A percentile compares a stretch with the other conserved stretches of the same genome.
These are phyloP conservation scores for Aplysina aerophoba DNA, from an alignment of 37 sponge, comb jelly and placozoan species.

Conservation along the genomic window DNA sequence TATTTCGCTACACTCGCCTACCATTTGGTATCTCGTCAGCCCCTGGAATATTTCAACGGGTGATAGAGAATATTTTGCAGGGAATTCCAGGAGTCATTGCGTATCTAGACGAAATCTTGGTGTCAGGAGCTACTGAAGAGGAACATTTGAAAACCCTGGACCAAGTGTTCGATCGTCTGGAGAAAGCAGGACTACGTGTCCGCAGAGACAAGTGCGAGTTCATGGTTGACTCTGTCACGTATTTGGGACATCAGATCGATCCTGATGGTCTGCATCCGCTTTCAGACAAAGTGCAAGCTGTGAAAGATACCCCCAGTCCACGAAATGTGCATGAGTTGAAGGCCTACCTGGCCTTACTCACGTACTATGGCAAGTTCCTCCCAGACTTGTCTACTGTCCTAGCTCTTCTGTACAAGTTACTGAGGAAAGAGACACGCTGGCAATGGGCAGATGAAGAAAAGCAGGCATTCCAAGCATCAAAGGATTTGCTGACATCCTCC, in stretches of 20 bases:
- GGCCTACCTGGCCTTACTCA: conserved; percentile 37
- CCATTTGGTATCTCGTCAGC: conserved; percentile 67
- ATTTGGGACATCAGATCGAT: conserved; percentile 14
- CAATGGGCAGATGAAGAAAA: conserved; percentile 13
- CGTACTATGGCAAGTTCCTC: conserved; percentile 36
- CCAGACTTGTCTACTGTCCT: conserved; percentile 38
- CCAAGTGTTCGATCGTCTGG: conserved; percentile 2
- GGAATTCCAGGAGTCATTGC: conserved; percentile 14
- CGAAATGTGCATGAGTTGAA: not conserved
- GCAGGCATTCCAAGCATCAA: conserved; percentile 36
- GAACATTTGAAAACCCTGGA: conserved; percentile 30
- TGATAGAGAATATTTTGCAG: conserved; percentile 43
- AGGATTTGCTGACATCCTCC: conserved; percentile 38
- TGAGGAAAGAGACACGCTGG: conserved; percentile 30
- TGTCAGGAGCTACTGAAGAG: conserved; percentile 1
- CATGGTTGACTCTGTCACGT: not conserved
- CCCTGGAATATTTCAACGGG: conserved; percentile 51
- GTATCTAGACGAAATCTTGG: conserved; percentile 47
- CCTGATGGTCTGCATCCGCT: conserved; percentile 15
- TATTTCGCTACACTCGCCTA: too few relatives aligned
- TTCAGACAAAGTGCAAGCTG: conserved; percentile 29
- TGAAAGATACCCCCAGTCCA: conserved; percentile 38
- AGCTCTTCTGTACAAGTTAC: conserved; percentile 8
- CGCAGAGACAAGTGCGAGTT: conserved; percentile 41
- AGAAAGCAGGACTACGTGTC: conserved; percentile 22